These are phyloP conservation scores for Oscheius sp. DNA, from an alignment of 2,888 invertebrate genomes.

Conservation along the genomic window DNA sequence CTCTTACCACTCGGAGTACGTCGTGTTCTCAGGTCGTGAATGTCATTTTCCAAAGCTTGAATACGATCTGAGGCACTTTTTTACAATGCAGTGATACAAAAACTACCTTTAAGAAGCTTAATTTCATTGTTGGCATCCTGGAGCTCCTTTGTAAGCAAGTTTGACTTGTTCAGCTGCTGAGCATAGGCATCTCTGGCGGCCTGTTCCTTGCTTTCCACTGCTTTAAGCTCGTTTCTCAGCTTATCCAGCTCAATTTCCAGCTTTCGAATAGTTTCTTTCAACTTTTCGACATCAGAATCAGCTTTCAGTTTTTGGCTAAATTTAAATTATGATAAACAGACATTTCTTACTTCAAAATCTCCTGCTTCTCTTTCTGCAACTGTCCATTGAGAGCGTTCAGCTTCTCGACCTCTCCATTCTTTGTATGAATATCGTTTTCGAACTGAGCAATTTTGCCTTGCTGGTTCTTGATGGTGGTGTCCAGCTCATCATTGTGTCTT, in stretches of 20 bases:
- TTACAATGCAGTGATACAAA: not conserved
- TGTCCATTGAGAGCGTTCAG: constrained; percentile 69
- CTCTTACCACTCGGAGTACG: not conserved
- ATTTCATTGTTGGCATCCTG: constrained; percentile 56
- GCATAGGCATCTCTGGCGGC: constrained; percentile 59
- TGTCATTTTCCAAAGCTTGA: constrained; percentile 46
- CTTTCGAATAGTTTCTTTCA: constrained; percentile 70
- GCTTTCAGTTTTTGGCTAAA: constrained; percentile 69
- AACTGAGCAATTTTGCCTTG: constrained; percentile 69
- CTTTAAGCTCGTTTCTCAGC: constrained; percentile 62
- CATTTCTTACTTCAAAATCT: constrained; percentile 59
- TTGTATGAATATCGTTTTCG: constrained; percentile 68
- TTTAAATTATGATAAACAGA: not conserved
- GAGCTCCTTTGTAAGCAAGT: constrained; percentile 62
- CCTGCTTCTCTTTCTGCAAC: constrained; percentile 71
- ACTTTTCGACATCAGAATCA: constrained; percentile 62
- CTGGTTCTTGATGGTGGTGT: constrained; percentile 70
- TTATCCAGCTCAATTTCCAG: constrained; percentile 69
- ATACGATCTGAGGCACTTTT: constrained; percentile 18
- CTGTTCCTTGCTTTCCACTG: constrained; percentile 58
- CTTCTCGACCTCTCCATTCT: constrained; percentile 67
- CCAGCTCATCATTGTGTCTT: constrained; percentile 71
- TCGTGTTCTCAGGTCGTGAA: constrained; percentile 39
- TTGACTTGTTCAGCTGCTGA: constrained; percentile 61
- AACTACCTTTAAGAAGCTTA: constrained; percentile 42